Evolutionary conservation across 37 sponge, comb jelly and placozoan genomes (phyloP).

Genomic region (Ianthella basta): DNA sequence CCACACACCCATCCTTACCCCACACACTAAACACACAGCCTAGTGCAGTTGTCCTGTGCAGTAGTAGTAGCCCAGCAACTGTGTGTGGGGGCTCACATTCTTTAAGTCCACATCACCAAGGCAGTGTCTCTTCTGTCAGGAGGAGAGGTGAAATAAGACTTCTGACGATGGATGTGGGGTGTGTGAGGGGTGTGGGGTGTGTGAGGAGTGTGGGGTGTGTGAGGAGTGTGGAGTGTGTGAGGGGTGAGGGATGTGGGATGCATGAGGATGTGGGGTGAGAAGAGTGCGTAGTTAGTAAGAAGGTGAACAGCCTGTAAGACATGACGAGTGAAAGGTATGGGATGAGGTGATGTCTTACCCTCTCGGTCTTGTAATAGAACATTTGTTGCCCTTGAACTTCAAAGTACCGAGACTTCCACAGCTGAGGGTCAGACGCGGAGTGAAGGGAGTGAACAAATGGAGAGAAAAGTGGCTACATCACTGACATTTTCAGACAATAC

Average conservation of each 20-base stretch:
- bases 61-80: too few relatives aligned
- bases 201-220: too few relatives aligned
- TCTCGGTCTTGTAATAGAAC: conserved; percentile 67
- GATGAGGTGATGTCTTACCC: not conserved
- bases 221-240: too few relatives aligned
- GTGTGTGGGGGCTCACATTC: conserved; percentile 44
- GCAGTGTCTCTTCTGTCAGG: conserved; percentile 58
- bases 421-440: conserved; percentile 21
- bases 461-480: not conserved
- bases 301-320: not conserved
- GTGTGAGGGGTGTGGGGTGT: too few relatives aligned
- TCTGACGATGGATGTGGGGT: too few relatives aligned
- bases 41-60: too few relatives aligned
- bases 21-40: not conserved
- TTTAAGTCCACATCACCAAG: conserved; percentile 73
- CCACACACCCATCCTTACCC: too few relatives aligned
- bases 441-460: too few relatives aligned
- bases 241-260: too few relatives aligned
- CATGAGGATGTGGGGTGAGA: too few relatives aligned
- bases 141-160: too few relatives aligned
- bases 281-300: not conserved
- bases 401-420: conserved; percentile 74
- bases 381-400: conserved; percentile 71
- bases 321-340: not conserved
- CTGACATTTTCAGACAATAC: too few relatives aligned